Conservation (phyloP, 2,797 vertebrate genomes). For the Gymnodraco acuticeps region DNA sequence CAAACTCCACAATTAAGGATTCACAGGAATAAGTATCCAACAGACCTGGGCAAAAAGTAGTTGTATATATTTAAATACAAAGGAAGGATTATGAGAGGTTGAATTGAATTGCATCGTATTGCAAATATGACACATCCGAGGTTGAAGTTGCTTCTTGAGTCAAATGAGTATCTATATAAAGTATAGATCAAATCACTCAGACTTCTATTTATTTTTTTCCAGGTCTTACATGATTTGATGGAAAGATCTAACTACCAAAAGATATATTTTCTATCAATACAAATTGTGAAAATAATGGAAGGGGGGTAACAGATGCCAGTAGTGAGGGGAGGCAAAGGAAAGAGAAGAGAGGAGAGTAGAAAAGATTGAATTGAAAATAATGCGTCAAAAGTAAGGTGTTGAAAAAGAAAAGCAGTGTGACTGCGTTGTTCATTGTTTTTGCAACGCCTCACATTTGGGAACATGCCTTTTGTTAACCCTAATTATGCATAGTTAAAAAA, state of each 20-base stretch:
- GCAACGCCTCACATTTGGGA: conserved; percentile 50
- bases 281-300: conserved; percentile 33
- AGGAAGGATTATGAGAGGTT: conserved; percentile 16
- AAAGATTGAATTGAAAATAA: conserved; percentile 6
- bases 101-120: conserved; percentile 9
- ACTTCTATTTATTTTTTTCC: conserved; percentile 34
- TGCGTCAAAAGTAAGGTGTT: conserved; percentile 36
- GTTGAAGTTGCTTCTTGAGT: conserved; percentile 9
- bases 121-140: conserved; percentile 29
- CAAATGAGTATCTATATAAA: conserved; percentile 1
- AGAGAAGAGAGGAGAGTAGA: conserved; percentile 6
- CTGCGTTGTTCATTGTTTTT: conserved; percentile 43
- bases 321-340: neutral
- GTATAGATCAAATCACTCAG: conserved; percentile 2
- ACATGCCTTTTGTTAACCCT: conserved; percentile 37
- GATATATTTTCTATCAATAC: conserved; percentile 52
- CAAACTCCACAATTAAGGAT: conserved; percentile 14
- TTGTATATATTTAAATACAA: conserved; percentile 22
- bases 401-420: neutral
- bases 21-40: conserved; percentile 9
- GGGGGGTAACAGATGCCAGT: conserved; percentile 14
- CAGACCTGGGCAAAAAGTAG: conserved; percentile 53
- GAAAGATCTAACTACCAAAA: conserved; percentile 43
- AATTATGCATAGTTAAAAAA: conserved; percentile 64
- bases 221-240: conserved; percentile 43